Percentiles rank a stretch among this genome's conserved stretches.
Conservation (phyloP, 2,797 vertebrate species). For the Champsocephalus gunnari region DNA sequence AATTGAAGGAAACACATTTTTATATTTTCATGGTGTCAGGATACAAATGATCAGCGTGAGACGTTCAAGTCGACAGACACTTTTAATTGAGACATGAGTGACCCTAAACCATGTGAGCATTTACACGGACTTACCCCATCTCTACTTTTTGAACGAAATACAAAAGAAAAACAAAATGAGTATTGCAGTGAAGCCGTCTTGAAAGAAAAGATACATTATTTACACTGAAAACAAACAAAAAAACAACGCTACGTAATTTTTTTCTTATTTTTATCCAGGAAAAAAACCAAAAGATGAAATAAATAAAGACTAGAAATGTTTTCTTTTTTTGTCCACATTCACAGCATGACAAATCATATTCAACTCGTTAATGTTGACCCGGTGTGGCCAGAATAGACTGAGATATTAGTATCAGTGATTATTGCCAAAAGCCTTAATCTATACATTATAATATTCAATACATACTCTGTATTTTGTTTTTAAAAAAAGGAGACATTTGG, state of each 20-base stretch:
- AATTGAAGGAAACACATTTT: background rate
- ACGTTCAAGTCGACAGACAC: constrained; percentile 74
- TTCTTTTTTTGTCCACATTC: constrained; percentile 81
- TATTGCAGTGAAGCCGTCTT: constrained; percentile 80
- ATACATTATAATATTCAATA: constrained; percentile 89
- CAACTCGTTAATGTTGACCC: constrained; percentile 73
- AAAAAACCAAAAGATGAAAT: constrained; percentile 76
- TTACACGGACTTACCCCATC: constrained; percentile 78
- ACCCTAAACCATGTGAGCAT: constrained; percentile 76
- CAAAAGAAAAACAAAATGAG: constrained; percentile 68
- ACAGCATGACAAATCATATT: constrained; percentile 85
- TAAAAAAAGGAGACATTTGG: constrained; percentile 83
- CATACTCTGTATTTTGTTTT: constrained; percentile 89
- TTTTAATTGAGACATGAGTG: constrained; percentile 85
- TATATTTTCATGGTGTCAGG: background rate
- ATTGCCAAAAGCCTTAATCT: constrained; percentile 98
- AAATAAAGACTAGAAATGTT: constrained; percentile 85
- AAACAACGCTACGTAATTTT: constrained; percentile 68
- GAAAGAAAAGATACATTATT: constrained; percentile 85
- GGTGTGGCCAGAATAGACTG: constrained; percentile 69
- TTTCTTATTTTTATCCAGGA: constrained; percentile 52
- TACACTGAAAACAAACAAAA: constrained; percentile 82
- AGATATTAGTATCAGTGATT: constrained; percentile 90
- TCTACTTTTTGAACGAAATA: constrained; percentile 76
- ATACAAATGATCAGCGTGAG: constrained; percentile 36